phyloP scores from a whole-genome alignment of 2,888 invertebrate genomes.

The Acleris emargana region DNA sequence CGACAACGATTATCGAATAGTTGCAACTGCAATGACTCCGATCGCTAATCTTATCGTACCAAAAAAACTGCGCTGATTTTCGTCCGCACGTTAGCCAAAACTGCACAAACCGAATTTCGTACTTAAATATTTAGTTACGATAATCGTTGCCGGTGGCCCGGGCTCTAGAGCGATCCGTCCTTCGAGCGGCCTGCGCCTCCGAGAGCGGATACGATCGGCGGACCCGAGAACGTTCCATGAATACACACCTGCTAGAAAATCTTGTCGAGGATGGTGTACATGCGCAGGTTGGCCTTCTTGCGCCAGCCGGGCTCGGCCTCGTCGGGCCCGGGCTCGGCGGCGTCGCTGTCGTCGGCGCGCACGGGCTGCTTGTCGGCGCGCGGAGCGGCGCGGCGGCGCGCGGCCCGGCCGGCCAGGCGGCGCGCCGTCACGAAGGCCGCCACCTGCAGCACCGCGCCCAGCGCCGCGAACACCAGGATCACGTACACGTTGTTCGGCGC shows the following conservation, averaged over 20 bases:
- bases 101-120: no score
- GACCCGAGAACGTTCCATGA: not conserved
- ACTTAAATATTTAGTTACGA: no score
- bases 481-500: slow-evolving; percentile 77
- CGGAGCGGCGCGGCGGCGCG: slow-evolving; percentile 39
- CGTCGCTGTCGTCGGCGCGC: slow-evolving; percentile 53
- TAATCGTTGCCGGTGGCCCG: no score
- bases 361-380: slow-evolving; percentile 42
- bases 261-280: slow-evolving; percentile 80
- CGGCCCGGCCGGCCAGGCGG: slow-evolving; percentile 47
- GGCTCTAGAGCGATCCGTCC: no score
- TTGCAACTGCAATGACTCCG: no score
- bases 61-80: no score
- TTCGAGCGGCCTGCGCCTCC: no score
- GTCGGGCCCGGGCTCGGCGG: slow-evolving; percentile 42
- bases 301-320: slow-evolving; percentile 65
- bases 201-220: no score
- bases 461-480: slow-evolving; percentile 63
- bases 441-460: slow-evolving; percentile 69
- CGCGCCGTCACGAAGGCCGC: slow-evolving; percentile 72
- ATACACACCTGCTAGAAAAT: slow-evolving; percentile 77
- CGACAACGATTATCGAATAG: no score
- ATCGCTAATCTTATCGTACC: no score
- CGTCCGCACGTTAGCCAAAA: no score
- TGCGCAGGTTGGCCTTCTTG: slow-evolving; percentile 74